phyloP scores from a whole-genome alignment of 2,888 invertebrate genomes.

The Dryocosmus kuriphilus region DNA sequence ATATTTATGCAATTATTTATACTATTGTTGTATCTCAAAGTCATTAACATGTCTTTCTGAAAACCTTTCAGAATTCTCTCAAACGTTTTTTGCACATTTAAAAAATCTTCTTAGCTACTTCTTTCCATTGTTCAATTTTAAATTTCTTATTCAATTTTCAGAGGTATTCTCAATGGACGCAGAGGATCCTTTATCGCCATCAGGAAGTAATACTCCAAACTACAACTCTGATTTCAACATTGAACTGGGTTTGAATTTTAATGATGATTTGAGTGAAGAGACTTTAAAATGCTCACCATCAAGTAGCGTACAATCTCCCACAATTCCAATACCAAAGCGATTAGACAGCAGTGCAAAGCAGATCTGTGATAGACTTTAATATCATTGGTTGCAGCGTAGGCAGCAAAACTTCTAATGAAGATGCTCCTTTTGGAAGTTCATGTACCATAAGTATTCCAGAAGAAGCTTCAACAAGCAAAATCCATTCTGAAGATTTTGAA shows the following conservation, averaged over 20 bases:
- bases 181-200: conserved; percentile 81
- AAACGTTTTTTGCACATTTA: neutral
- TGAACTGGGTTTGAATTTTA: conserved; percentile 78
- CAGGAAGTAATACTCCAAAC: conserved; percentile 76
- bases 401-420: conserved; percentile 79
- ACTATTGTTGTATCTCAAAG: no score
- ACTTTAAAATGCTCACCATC: conserved; percentile 67
- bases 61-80: no score
- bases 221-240: conserved; percentile 71
- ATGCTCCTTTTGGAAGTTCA: conserved; percentile 63
- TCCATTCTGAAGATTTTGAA: conserved; percentile 13
- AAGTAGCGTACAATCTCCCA: conserved; percentile 81
- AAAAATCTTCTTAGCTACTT: neutral
- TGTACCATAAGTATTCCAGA: conserved; percentile 37
- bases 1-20: no score
- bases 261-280: conserved; percentile 78
- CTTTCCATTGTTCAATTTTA: neutral
- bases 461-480: conserved; percentile 43
- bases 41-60: no score
- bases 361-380: conserved; percentile 79
- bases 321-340: conserved; percentile 83
- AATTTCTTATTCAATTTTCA: conserved; percentile 53
- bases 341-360: conserved; percentile 78
- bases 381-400: conserved; percentile 83
- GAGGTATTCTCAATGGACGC: conserved; percentile 88